These are phyloP conservation scores for Choristoneura rosaceana DNA, from an alignment of 2,888 invertebrate genomes.

Conservation along the genomic window DNA sequence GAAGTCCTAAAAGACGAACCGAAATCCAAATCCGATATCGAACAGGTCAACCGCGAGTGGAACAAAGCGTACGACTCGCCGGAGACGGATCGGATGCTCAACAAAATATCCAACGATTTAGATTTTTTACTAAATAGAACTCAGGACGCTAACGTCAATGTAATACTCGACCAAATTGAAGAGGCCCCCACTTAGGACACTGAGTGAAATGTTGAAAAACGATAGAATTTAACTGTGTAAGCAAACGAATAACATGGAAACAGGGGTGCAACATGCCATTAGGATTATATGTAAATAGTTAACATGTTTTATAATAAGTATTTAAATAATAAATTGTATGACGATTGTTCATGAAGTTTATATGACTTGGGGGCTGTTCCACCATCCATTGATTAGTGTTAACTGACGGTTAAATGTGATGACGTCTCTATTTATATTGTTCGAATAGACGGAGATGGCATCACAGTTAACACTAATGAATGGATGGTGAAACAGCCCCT, in stretches of 20 bases:
- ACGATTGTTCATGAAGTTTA: conserved; percentile 25
- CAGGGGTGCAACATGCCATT: conserved; percentile 69
- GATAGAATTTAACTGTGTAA: conserved; percentile 46
- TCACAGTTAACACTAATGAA: no score
- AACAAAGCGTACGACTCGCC: conserved; percentile 71
- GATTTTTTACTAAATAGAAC: conserved; percentile 92
- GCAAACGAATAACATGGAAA: conserved; percentile 62
- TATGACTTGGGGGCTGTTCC: no score
- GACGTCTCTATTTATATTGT: no score
- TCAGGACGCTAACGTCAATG: conserved; percentile 62
- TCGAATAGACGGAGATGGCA: no score
- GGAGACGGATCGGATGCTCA: conserved; percentile 88
- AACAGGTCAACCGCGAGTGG: conserved; percentile 73
- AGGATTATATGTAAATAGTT: conserved; percentile 51
- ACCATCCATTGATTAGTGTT: no score
- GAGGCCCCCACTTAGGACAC: conserved; percentile 72
- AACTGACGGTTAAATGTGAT: no score
- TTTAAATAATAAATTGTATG: conserved; percentile 44
- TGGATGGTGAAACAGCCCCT: no score
- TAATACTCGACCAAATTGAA: conserved; percentile 66
- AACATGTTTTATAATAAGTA: conserved; percentile 50
- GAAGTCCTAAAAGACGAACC: conserved; percentile 61
- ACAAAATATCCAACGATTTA: conserved; percentile 92
- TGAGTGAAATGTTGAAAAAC: conserved; percentile 31
- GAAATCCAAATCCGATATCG: conserved; percentile 66